Percentiles rank a stretch among this genome's conserved stretches.
phyloP scores from a whole-genome alignment of 2,888 invertebrate species.

The Drosophila parthenogenetica region DNA sequence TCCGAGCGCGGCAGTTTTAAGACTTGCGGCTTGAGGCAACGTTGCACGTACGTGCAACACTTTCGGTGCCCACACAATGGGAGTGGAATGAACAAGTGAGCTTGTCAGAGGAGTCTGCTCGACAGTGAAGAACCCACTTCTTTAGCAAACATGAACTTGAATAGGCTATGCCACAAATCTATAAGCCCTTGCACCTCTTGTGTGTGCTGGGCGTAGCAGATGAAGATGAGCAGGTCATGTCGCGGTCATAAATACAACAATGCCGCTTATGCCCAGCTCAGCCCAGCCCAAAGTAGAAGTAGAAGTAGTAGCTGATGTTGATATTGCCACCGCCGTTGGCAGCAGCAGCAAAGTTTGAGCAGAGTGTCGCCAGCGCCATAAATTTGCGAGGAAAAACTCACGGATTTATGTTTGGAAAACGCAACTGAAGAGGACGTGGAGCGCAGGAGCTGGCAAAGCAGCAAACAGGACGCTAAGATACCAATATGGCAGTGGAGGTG shows the following conservation, averaged over 20 bases:
- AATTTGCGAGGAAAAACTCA: conserved; percentile 78
- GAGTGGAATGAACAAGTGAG: neutral
- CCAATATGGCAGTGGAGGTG: conserved; percentile 6
- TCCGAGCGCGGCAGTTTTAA: conserved; percentile 64
- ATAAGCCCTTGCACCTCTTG: neutral
- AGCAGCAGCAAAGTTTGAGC: conserved; percentile 65
- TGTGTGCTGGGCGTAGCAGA: neutral
- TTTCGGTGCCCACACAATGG: conserved; percentile 49
- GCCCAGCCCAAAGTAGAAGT: neutral
- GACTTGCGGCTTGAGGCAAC: conserved; percentile 62
- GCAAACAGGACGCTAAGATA: conserved; percentile 25
- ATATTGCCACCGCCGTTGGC: conserved; percentile 29
- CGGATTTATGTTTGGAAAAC: conserved; percentile 80
- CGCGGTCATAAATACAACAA: conserved; percentile 83
- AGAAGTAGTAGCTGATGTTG: conserved; percentile 5
- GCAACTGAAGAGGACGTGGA: conserved; percentile 43
- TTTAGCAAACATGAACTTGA: too few relatives aligned
- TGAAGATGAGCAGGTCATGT: conserved; percentile 78
- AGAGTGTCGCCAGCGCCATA: conserved; percentile 80
- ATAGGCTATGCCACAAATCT: neutral
- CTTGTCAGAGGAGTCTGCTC: too few relatives aligned
- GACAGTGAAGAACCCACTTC: too few relatives aligned
- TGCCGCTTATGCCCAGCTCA: conserved; percentile 51
- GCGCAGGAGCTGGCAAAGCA: conserved; percentile 61
- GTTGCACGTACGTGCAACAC: conserved; percentile 78